Conservation (phyloP, 2,888 invertebrate genomes). For the Gisinianus flammeolus region DNA sequence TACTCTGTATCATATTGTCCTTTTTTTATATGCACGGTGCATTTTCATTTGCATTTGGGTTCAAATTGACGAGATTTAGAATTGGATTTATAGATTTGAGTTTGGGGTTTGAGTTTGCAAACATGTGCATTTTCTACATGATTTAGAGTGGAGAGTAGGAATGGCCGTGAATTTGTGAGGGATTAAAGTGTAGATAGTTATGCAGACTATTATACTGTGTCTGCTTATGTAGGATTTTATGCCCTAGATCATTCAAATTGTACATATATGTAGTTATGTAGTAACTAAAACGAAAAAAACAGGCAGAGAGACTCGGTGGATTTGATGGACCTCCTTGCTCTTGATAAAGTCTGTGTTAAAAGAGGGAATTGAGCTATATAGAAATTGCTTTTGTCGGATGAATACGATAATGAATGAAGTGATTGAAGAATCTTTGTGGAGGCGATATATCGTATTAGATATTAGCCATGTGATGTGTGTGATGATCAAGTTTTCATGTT, state of each 20-base stretch:
- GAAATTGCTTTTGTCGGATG: background rate
- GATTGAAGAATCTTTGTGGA: constrained; percentile 16
- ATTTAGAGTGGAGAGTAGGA: background rate
- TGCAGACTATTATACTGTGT: no score
- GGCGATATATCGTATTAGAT: background rate
- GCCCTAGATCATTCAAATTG: background rate
- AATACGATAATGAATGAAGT: constrained; percentile 36
- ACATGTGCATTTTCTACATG: background rate
- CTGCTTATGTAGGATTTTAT: constrained; percentile 1
- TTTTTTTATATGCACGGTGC: background rate
- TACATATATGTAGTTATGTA: background rate
- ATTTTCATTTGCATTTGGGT: background rate
- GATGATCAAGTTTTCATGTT: background rate
- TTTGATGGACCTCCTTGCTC: constrained; percentile 14
- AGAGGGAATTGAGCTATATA: constrained; percentile 16
- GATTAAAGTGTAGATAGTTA: background rate
- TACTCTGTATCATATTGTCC: background rate
- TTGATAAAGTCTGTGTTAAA: background rate
- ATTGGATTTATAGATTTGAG: no score
- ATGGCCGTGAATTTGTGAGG: background rate
- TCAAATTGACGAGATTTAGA: no score
- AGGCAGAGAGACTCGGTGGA: background rate
- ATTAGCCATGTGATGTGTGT: background rate
- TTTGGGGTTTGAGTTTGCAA: background rate
- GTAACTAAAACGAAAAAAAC: no score